Evolutionary conservation across 1,140 invertebrate genomes (phyloP).

Genomic region (Cheumatopsyche charites): DNA sequence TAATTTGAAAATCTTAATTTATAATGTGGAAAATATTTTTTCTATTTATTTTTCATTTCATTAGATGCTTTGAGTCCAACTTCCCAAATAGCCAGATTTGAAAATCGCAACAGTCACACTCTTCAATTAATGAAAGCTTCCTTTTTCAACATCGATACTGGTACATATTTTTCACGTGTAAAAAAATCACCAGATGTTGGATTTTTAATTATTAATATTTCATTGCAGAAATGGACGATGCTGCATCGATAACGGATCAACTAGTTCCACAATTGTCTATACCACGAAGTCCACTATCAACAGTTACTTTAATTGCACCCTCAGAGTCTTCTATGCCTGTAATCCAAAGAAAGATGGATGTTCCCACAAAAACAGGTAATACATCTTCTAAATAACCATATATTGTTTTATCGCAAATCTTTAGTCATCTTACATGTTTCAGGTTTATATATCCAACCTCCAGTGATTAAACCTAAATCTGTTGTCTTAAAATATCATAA

Average conservation of each 20-base stretch:
- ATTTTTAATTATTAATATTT: slow-evolving; percentile 20
- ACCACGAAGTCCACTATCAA: slow-evolving; percentile 19
- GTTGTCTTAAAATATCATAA: slow-evolving; percentile 56
- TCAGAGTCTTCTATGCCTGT: background rate
- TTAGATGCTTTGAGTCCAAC: slow-evolving; percentile 53
- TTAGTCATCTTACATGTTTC: slow-evolving; percentile 37
- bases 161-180: slow-evolving; percentile 23
- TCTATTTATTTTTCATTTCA: background rate
- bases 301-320: background rate
- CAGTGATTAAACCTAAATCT: slow-evolving; percentile 54
- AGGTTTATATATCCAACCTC: slow-evolving; percentile 53
- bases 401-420: background rate
- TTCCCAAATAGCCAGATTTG: slow-evolving; percentile 54
- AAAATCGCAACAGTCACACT: slow-evolving; percentile 53
- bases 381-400: background rate
- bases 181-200: background rate
- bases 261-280: slow-evolving; percentile 50
- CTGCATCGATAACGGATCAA: slow-evolving; percentile 55
- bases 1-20: background rate
- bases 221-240: slow-evolving; percentile 53
- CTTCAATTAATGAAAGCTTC: slow-evolving; percentile 88
- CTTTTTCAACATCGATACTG: slow-evolving; percentile 59
- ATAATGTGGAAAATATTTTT: too few species aligned
- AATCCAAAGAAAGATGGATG: background rate
- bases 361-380: slow-evolving; percentile 4